Evolutionary conservation across 2,797 vertebrate species (phyloP), one percentile per base, ranked within the genome.

Genomic region (Moxostoma hubbsi): DNA sequence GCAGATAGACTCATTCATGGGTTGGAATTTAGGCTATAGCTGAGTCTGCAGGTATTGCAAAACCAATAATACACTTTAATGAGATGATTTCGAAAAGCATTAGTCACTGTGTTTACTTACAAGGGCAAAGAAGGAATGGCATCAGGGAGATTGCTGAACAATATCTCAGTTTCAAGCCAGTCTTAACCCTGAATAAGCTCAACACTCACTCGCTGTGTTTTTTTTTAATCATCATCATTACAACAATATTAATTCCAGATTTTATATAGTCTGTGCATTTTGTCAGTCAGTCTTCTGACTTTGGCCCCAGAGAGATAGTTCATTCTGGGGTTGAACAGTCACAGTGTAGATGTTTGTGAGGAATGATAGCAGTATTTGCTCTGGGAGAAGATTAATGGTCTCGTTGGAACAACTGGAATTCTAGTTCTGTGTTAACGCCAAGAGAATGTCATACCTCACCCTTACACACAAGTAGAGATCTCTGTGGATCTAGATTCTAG

Each of bases 351-450:
- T 64, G 43, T 47, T 77, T 58, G 15, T 8, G 5, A 59, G 66
- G 59, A 12, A 55, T 57, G 65, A 46, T 68, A 12, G 53, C 13
- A 54, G 58, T 74, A 11, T 77, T 76, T 85, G 54, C 68, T 55
- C 11, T 69, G 3, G 2, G 4, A 50, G 67, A 75, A 16, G 62
- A 81, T 57, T 72, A 6, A 81, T 57, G 68, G 59, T 66, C 47
- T 81, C 9, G 9, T 36, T 82, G 80, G 82, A 80, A 84, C 73
- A 66, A 54, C 73, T 47, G 77, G 80, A 79, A 86, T 81, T 73
- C 54, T 69, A 13, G 36, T 65, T 63, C 73, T 24, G 24, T 24
- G 2, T 24, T 78, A 1, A n/a, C 0, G 15, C 63, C 78, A 75
- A 59, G 57, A 64, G n/a, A 6, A 59, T 63, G 6, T 75, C 62